phyloP scores from a whole-genome alignment of 2,888 invertebrate species.

The Aproaerema taeniolella region DNA sequence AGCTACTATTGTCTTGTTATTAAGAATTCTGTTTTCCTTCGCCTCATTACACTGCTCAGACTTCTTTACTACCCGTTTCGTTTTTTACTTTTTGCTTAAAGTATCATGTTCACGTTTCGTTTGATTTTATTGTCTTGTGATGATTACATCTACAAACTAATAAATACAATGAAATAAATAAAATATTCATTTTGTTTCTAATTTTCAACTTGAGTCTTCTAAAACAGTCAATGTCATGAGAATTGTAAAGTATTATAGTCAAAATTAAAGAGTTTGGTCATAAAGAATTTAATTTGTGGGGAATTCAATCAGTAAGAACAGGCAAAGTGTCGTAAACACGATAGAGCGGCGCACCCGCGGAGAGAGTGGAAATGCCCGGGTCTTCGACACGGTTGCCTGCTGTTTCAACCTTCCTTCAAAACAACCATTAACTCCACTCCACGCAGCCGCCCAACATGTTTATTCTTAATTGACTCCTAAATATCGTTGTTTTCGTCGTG shows the following conservation, averaged over 20 bases:
- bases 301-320: slow-evolving; percentile 55
- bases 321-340: slow-evolving; percentile 52
- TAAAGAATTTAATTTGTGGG: slow-evolving; percentile 54
- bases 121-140: no score
- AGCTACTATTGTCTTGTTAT: slow-evolving; percentile 64
- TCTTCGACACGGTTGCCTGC: slow-evolving; percentile 58
- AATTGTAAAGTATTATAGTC: slow-evolving; percentile 20
- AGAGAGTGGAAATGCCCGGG: slow-evolving; percentile 36
- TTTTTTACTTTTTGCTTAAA: neutral
- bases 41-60: slow-evolving; percentile 26
- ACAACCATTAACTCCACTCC: slow-evolving; percentile 63
- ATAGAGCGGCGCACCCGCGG: slow-evolving; percentile 40
- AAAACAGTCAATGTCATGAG: slow-evolving; percentile 8
- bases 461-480: slow-evolving; percentile 68
- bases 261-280: slow-evolving; percentile 31
- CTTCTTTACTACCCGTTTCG: slow-evolving; percentile 30
- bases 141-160: no score
- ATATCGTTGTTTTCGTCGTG: slow-evolving; percentile 64
- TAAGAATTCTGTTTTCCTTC: slow-evolving; percentile 43
- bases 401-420: slow-evolving; percentile 58
- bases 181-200: no score
- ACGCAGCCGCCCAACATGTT: slow-evolving; percentile 59
- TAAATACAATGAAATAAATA: no score
- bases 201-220: neutral
- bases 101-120: no score